Evolutionary conservation across 2,113 vertebrate species (phyloP).

Genomic region (Mustela nigripes): DNA sequence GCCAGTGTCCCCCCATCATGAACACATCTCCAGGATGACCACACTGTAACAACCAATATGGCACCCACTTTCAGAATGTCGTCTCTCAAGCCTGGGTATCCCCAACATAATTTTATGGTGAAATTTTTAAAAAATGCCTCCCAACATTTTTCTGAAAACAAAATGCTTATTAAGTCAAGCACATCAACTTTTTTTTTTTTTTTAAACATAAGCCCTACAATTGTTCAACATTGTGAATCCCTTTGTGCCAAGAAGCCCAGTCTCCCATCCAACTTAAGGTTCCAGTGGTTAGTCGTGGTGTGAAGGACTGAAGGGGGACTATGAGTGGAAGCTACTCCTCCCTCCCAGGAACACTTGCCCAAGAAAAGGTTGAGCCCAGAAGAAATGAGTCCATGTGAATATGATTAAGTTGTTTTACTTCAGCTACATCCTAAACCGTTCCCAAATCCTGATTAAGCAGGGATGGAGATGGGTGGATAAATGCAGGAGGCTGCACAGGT

Average conservation of each 20-base stretch:
- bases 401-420: neutral
- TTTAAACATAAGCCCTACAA: neutral
- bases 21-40: neutral
- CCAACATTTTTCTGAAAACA: neutral
- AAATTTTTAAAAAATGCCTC: neutral
- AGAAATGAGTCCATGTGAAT: neutral
- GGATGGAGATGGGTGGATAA: neutral
- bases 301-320: neutral
- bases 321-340: neutral
- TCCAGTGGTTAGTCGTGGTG: neutral
- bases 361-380: conserved; percentile 7
- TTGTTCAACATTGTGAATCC: neutral
- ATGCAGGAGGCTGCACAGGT: neutral
- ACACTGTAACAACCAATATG: neutral
- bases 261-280: neutral
- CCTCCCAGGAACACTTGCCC: neutral
- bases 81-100: neutral
- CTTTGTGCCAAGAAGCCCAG: neutral
- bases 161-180: neutral
- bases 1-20: neutral
- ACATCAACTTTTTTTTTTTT: neutral
- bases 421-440: neutral
- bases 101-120: neutral
- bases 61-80: neutral
- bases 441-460: neutral